Conservation (phyloP, 2,888 invertebrate species). For the Drosophila kanekoi region DNA sequence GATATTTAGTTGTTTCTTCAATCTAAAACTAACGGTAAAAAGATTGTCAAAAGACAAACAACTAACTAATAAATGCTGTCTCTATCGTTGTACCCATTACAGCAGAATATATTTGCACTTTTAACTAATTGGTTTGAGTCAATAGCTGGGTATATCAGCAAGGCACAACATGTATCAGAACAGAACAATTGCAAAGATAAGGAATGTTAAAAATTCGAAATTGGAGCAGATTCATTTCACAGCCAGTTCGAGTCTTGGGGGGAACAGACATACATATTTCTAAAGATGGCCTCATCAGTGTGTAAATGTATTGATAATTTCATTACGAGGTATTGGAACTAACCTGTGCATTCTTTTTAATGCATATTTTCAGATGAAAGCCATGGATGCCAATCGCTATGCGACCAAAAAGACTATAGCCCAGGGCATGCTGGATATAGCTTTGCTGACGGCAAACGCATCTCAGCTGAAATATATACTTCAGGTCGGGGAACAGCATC, state of each 20-base stretch:
- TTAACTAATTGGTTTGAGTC: slow-evolving; percentile 47
- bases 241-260: slow-evolving; percentile 1
- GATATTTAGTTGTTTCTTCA: background rate
- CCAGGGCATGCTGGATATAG: slow-evolving; percentile 95
- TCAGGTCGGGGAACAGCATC: slow-evolving; percentile 93
- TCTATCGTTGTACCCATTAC: slow-evolving; percentile 56
- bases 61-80: background rate
- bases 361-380: slow-evolving; percentile 87
- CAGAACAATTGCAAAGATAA: slow-evolving; percentile 53
- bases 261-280: background rate
- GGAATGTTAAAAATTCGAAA: slow-evolving; percentile 6
- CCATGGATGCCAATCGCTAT: slow-evolving; percentile 94
- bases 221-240: slow-evolving; percentile 17
- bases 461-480: slow-evolving; percentile 95
- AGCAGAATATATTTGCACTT: slow-evolving; percentile 12
- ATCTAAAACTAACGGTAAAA: background rate
- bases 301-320: background rate
- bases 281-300: slow-evolving; percentile 43
- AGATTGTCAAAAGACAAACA: background rate
- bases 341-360: background rate
- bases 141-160: slow-evolving; percentile 52
- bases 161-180: slow-evolving; percentile 16
- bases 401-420: slow-evolving; percentile 97
- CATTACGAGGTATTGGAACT: background rate
- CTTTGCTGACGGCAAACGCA: slow-evolving; percentile 94